These are phyloP conservation scores for Phymorhynchus buccinoides DNA, from an alignment of 1,140 invertebrate genomes.

Conservation along the genomic window DNA sequence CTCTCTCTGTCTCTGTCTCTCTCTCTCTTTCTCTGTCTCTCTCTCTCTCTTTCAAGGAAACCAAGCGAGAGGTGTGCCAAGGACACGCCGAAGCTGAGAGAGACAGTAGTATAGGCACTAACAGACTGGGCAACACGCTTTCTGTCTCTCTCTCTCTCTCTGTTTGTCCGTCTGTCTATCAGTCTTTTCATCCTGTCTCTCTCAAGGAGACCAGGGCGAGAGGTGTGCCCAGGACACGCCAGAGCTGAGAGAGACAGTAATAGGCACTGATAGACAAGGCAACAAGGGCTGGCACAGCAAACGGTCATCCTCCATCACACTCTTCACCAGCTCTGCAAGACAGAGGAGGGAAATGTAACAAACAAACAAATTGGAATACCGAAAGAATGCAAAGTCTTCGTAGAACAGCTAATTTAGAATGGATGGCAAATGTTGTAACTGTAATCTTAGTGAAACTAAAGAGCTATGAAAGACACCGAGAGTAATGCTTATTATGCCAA, in stretches of 20 bases:
- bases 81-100: slow-evolving; percentile 58
- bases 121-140: slow-evolving; percentile 50
- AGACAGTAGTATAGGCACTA: slow-evolving; percentile 63
- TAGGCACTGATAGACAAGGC: slow-evolving; percentile 59
- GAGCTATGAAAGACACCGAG: too few relatives aligned
- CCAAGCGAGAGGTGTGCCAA: slow-evolving; percentile 64
- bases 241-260: slow-evolving; percentile 58
- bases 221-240: slow-evolving; percentile 68
- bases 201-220: slow-evolving; percentile 39
- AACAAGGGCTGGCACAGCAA: slow-evolving; percentile 56
- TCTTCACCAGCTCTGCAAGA: slow-evolving; percentile 58
- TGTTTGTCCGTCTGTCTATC: too few relatives aligned
- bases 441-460: too few relatives aligned
- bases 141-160: too few relatives aligned
- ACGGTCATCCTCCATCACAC: slow-evolving; percentile 62
- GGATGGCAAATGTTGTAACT: too few relatives aligned
- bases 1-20: too few relatives aligned
- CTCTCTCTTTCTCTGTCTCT: too few relatives aligned
- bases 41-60: background rate
- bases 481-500: too few relatives aligned
- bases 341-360: slow-evolving; percentile 1
- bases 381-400: too few relatives aligned
- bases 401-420: too few relatives aligned
- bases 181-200: too few relatives aligned
- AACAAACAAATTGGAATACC: background rate